A percentile compares a stretch with the other conserved stretches of the same genome.
Evolutionary conservation across 2,113 vertebrate species (phyloP).

Genomic region (Boulengeromyrus knoepffleri): DNA sequence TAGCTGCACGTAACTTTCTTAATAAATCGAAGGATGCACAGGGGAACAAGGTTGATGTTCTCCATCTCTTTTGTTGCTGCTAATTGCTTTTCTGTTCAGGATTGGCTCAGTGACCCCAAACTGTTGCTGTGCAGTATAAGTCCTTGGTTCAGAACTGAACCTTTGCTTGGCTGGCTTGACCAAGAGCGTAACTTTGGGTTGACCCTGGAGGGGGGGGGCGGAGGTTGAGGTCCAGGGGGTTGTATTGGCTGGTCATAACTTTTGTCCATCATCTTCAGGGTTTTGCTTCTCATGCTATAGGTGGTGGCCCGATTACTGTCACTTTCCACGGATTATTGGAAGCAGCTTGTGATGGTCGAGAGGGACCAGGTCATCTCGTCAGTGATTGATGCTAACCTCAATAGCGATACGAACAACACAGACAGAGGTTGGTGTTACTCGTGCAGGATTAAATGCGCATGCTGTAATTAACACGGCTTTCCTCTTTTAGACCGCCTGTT

Average conservation of each 20-base stretch:
- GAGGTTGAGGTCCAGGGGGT: neutral
- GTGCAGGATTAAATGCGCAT: neutral
- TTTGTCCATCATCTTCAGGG: no score
- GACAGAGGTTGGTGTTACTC: slow-evolving; percentile 9
- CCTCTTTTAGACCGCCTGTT: slow-evolving; percentile 47
- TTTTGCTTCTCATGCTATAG: slow-evolving; percentile 41
- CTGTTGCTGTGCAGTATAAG: neutral
- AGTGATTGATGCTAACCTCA: slow-evolving; percentile 18
- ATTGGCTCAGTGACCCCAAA: neutral
- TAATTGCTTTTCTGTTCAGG: neutral
- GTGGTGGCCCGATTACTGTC: slow-evolving; percentile 65
- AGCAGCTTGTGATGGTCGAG: slow-evolving; percentile 33
- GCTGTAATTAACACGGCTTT: neutral
- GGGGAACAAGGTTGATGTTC: neutral
- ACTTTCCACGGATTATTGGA: slow-evolving; percentile 65
- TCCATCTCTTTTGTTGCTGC: neutral
- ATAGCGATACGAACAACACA: neutral
- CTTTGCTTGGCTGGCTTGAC: neutral
- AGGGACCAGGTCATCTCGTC: slow-evolving; percentile 27
- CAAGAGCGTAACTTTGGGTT: neutral
- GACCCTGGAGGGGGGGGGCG: neutral
- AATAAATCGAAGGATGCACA: neutral
- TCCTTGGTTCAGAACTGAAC: neutral
- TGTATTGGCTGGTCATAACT: neutral
- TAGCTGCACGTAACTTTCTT: neutral